A percentile compares a stretch with the other conserved stretches of the same genome.
phyloP scores from a whole-genome alignment of 2,888 invertebrate genomes.

The Athrips mouffetella region DNA sequence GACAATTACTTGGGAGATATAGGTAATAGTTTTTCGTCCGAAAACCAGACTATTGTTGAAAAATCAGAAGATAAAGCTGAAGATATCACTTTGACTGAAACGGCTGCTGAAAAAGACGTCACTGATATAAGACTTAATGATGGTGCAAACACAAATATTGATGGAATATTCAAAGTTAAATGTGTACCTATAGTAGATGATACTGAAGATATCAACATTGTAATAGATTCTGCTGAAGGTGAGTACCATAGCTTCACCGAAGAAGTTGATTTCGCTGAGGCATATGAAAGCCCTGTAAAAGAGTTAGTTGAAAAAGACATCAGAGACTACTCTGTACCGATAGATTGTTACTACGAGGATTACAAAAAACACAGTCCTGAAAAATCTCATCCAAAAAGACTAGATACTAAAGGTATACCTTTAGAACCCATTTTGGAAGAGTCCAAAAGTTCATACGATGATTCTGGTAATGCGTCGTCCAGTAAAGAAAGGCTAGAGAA shows the following conservation, averaged over 20 bases:
- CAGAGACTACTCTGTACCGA: constrained; percentile 69
- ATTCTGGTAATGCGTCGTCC: constrained; percentile 39
- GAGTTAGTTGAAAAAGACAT: constrained; percentile 68
- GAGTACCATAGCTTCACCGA: constrained; percentile 72
- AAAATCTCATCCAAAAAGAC: constrained; percentile 47
- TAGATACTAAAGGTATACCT: constrained; percentile 34
- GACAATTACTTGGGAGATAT: constrained; percentile 63
- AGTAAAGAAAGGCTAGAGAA: too few species aligned
- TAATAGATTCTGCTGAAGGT: constrained; percentile 53
- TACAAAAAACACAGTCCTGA: constrained; percentile 45
- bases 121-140: constrained; percentile 8
- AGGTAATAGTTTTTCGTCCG: constrained; percentile 51
- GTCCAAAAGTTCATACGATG: constrained; percentile 64
- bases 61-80: constrained; percentile 49
- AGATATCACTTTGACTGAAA: constrained; percentile 28
- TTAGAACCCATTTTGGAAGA: constrained; percentile 71
- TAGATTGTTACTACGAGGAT: constrained; percentile 64
- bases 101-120: background rate
- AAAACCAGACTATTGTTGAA: constrained; percentile 51
- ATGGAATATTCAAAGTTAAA: constrained; percentile 35
- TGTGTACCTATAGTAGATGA: constrained; percentile 26
- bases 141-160: constrained; percentile 18
- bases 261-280: constrained; percentile 54
- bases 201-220: constrained; percentile 32
- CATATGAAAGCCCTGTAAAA: constrained; percentile 68